Conservation (phyloP, 2,888 invertebrate species). For the Elysia crispata region DNA sequence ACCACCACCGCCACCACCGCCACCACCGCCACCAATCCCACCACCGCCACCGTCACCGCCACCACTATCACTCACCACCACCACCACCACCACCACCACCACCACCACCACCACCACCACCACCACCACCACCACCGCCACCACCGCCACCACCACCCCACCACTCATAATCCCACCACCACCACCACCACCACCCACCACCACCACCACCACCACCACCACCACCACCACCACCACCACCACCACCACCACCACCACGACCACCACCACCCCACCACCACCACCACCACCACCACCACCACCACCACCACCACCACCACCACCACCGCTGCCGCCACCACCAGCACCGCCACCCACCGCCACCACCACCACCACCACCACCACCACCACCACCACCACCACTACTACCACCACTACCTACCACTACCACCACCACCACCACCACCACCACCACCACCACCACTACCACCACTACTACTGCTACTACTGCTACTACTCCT, state of each 20-base stretch:
- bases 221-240: slow-evolving; percentile 73
- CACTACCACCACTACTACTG: too few species aligned
- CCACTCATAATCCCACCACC: too few species aligned
- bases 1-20: slow-evolving; percentile 77
- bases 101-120: slow-evolving; percentile 80
- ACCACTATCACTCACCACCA: too few species aligned
- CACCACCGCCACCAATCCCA: too few species aligned
- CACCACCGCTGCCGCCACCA: slow-evolving; percentile 26
- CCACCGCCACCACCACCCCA: too few species aligned
- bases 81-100: slow-evolving; percentile 98
- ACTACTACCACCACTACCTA: not conserved
- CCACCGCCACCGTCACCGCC: slow-evolving; percentile 93
- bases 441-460: slow-evolving; percentile 65
- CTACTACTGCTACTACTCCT: too few species aligned
- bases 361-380: slow-evolving; percentile 11
- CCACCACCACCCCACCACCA: too few species aligned
- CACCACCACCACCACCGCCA: too few species aligned
- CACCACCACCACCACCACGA: slow-evolving; percentile 31
- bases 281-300: slow-evolving; percentile 9
- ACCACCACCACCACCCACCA: too few species aligned
- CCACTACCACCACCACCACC: slow-evolving; percentile 71
- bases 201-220: slow-evolving; percentile 72
- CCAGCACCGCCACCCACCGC: too few species aligned
- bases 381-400: not conserved
- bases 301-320: not conserved